These are phyloP conservation scores for Zapus hudsonius DNA, from an alignment of 2,113 vertebrate genomes.

Conservation along the genomic window DNA sequence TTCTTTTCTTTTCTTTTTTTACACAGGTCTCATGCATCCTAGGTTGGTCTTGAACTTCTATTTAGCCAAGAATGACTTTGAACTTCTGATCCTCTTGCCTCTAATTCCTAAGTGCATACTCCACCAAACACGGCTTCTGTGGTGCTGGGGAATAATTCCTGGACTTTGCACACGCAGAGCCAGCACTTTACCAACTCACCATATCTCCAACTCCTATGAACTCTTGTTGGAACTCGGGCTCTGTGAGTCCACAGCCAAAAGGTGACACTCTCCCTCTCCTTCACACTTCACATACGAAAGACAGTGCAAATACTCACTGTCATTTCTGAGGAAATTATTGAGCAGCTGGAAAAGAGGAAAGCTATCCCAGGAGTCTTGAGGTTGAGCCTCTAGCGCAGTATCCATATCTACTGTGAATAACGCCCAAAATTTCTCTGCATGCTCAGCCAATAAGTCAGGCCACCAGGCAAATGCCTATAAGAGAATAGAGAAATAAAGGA, in stretches of 20 bases:
- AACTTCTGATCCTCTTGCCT: too few relatives aligned
- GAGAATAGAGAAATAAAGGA: conserved; percentile 17
- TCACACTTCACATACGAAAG: not conserved
- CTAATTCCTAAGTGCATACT: too few relatives aligned
- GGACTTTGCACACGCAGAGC: too few relatives aligned
- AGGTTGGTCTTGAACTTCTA: too few relatives aligned
- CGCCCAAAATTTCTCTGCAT: conserved; percentile 95
- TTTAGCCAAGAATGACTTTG: too few relatives aligned
- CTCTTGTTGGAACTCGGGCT: not conserved
- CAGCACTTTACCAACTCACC: too few relatives aligned
- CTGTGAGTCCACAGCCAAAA: not conserved
- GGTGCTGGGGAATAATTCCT: too few relatives aligned
- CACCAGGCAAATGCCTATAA: conserved; percentile 96
- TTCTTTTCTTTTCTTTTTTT: too few relatives aligned
- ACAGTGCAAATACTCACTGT: conserved; percentile 88
- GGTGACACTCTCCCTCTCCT: not conserved
- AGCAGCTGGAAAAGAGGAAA: conserved; percentile 98
- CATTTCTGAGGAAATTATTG: conserved; percentile 94
- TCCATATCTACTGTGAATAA: conserved; percentile 96
- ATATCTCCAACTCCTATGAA: not conserved
- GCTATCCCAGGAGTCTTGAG: conserved; percentile 95
- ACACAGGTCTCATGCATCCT: too few relatives aligned
- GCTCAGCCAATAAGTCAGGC: conserved; percentile 94
- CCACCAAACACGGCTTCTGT: too few relatives aligned
- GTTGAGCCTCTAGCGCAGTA: conserved; percentile 90